These are phyloP conservation scores for Pedionomus torquatus DNA, from an alignment of 2,113 vertebrate species.

Conservation along the genomic window DNA sequence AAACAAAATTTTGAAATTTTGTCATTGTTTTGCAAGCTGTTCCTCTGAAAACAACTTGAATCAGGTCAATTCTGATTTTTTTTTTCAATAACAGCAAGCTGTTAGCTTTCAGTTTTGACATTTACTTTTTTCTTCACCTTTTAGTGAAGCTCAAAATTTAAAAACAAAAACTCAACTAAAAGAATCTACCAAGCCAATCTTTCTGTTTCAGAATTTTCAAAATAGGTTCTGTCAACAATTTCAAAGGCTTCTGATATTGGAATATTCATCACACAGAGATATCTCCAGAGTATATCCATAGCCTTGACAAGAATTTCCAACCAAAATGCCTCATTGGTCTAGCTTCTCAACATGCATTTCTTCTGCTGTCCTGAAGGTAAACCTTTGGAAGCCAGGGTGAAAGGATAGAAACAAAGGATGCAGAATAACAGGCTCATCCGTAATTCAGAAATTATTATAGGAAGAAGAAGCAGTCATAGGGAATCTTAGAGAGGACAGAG, in stretches of 20 bases:
- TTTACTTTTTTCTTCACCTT: background rate
- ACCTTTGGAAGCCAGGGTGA: background rate
- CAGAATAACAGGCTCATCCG: background rate
- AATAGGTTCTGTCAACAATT: background rate
- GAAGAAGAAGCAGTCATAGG: background rate
- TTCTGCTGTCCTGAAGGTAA: background rate
- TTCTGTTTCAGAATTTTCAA: background rate
- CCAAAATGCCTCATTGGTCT: background rate
- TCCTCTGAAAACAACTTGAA: background rate
- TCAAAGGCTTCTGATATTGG: background rate
- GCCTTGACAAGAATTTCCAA: background rate
- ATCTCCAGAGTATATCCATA: background rate
- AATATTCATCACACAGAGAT: background rate
- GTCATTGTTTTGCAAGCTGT: background rate
- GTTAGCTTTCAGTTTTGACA: background rate
- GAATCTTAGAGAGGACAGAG: background rate
- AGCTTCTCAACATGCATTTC: background rate
- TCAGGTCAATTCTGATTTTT: background rate
- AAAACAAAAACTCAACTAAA: background rate
- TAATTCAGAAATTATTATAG: background rate
- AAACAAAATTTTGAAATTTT: background rate
- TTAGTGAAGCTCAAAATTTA: background rate
- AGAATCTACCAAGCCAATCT: background rate
- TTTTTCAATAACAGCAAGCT: background rate
- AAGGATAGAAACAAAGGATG: background rate